Conservation (phyloP, 2,888 invertebrate species). For the Helicoverpa assulta region DNA sequence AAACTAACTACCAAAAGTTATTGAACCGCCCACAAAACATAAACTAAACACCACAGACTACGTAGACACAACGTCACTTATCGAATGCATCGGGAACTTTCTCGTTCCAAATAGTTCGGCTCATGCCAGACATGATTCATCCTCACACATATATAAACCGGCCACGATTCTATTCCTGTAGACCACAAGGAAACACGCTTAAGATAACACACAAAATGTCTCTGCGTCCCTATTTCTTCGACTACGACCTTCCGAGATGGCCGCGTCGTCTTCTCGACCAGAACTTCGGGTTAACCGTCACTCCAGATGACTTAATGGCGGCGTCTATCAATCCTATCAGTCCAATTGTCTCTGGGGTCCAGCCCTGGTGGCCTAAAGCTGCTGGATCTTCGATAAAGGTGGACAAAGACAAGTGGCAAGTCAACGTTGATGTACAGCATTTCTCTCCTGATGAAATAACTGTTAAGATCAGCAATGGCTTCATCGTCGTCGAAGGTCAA, state of each 20-base stretch:
- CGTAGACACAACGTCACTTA: conserved; percentile 24
- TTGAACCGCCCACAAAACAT: background rate
- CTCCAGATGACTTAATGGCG: conserved; percentile 79
- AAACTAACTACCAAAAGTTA: background rate
- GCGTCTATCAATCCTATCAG: conserved; percentile 73
- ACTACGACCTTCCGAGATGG: conserved; percentile 79
- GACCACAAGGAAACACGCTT: conserved; percentile 58
- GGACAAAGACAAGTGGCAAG: conserved; percentile 91
- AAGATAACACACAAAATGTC: conserved; percentile 73
- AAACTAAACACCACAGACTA: background rate
- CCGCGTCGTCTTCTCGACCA: conserved; percentile 83
- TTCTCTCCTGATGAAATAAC: conserved; percentile 94
- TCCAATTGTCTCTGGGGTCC: conserved; percentile 71
- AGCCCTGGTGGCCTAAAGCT: conserved; percentile 82
- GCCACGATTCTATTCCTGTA: conserved; percentile 48
- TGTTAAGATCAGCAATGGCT: conserved; percentile 93
- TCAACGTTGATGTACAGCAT: conserved; percentile 94
- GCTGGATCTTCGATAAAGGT: conserved; percentile 86
- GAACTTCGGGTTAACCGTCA: conserved; percentile 82
- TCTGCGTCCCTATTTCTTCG: conserved; percentile 78
- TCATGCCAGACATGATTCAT: conserved; percentile 60
- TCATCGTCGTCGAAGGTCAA: conserved; percentile 93
- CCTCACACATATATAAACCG: conserved; percentile 52
- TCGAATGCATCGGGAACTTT: conserved; percentile 69
- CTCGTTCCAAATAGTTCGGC: conserved; percentile 62